Base-by-base conservation (phyloP, 2,888 invertebrate species). In the Macroteleia sp. region DNA sequence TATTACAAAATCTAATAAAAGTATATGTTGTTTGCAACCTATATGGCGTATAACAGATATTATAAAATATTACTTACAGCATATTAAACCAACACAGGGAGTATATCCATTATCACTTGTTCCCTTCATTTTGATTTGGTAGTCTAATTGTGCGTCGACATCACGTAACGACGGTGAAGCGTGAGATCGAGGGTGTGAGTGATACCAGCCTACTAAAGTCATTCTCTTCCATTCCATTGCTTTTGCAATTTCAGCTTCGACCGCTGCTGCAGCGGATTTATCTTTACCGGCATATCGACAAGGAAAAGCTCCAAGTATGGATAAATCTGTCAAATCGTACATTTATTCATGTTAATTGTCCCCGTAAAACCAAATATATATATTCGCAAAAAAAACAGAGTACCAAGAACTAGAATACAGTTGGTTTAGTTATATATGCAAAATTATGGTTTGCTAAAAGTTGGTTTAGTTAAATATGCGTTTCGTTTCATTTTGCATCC, bases 121-220 rank as follows among this genome's bases (percentile, higher is more conserved):
- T 2, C 98, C 98, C 85, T 97, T 96, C 96, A 98, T 97, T 89
- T 96, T 96, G 66, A 98, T 96, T 92, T 99, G 97, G 92, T 98
- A 98, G 86, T 98, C 98, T 80, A 99, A 92, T 91, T 99, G 98
- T 69, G 96, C 95, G 89, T 98, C 97, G 67, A 98, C 96, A 90
- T 99, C 98, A 59, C 97, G 93, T 70, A 94, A 93, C 85, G 96
- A 97, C 77, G 97, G 98, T 85, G 97, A 96, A 0, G 97, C 96
- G 62, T 96, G 95, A 81, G 96, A 95, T 59, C 95, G 94, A 0
- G 98, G 97, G 92, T 98, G 98, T 8, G 97, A 97, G 92, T 98
- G 98, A 92, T 98, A 98, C 98, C 98, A 98, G 5, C 98, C 98
- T 2, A 98, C 95, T 6, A 98, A 92, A 3, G 95, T 94, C 34